Evolutionary conservation across 2,113 vertebrate genomes (phyloP), one percentile per base, ranked within the genome.

Genomic region (Pungitius pungitius): DNA sequence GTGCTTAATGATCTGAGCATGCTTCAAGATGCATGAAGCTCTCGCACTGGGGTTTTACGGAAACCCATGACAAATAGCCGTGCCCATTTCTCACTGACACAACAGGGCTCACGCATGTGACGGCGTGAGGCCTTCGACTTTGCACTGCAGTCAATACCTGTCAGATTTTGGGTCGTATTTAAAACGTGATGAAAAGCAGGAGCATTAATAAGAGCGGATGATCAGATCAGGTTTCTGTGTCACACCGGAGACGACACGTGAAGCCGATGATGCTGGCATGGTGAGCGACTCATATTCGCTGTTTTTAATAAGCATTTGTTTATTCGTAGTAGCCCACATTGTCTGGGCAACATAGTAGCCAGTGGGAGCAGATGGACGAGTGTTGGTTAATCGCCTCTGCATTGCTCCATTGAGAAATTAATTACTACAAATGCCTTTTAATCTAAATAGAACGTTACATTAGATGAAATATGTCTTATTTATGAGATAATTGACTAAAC

Each of bases 341-440:
- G 61, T 77, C 74, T 69, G 68, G 60, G 55, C 63, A 81, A 26
- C 57, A 75, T 20, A 65, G 27, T 51, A 54, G 54, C n/a, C 30
- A 68, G 20, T 26, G 12, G 40, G 72, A 81, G 49, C 85, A 85
- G 68, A 85, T 73, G 68, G 84, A 83, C 47, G 51, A 80, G 78
- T 78, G 77, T 60, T 74, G n/a, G 61, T 66, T 67, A 57, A 55
- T 24, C 35, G 12, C 15, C 37, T 63, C 10, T 56, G 45, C 49
- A 63, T 73, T 13, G 14, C 30, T 39, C 26, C 37, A 60, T 15
- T 81, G 74, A 79, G 64, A 81, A 80, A 75, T 26, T 59, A 52
- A 52, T 57, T 35, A 27, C 13, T 14, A 35, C 51, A 55, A 81
- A 66, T 73, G 33, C 47, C 6, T 47, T 40, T 43, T 27, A 42